phyloP scores from a whole-genome alignment of 2,888 invertebrate genomes.

The Athalia circularis region DNA sequence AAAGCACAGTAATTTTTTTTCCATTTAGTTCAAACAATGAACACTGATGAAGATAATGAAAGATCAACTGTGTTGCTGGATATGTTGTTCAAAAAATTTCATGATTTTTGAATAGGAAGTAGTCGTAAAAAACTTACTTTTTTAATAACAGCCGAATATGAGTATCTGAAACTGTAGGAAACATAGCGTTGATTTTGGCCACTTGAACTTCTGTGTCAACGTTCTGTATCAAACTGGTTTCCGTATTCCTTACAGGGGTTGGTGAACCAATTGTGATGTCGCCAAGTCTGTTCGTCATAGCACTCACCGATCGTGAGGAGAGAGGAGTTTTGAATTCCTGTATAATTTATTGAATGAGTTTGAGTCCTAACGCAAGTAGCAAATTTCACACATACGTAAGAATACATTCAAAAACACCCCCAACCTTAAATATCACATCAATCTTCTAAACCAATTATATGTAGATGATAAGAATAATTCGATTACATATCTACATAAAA shows the following conservation, averaged over 20 bases:
- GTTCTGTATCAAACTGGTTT: conserved; percentile 79
- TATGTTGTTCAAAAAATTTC: background rate
- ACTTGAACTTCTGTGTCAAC: conserved; percentile 85
- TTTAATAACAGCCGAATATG: conserved; percentile 91
- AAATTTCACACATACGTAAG: background rate
- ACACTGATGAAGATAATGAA: background rate
- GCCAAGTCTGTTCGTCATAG: conserved; percentile 69
- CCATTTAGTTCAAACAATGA: background rate
- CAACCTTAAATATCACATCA: too few relatives aligned
- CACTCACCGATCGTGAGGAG: conserved; percentile 68
- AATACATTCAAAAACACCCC: too few relatives aligned
- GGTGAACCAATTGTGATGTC: conserved; percentile 71
- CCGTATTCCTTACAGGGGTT: conserved; percentile 72
- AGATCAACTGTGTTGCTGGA: background rate
- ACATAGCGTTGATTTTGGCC: conserved; percentile 89
- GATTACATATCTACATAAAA: too few relatives aligned
- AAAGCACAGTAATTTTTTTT: background rate
- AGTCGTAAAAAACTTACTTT: conserved; percentile 81
- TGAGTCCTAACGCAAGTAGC: background rate
- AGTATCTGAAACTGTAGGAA: conserved; percentile 92
- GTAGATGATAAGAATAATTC: too few relatives aligned
- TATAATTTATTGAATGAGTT: conserved; percentile 46
- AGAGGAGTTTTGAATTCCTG: conserved; percentile 72
- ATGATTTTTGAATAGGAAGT: background rate
- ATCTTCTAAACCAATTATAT: too few relatives aligned